Conservation (phyloP, 2,797 vertebrate genomes). For the Pygocentrus nattereri region DNA sequence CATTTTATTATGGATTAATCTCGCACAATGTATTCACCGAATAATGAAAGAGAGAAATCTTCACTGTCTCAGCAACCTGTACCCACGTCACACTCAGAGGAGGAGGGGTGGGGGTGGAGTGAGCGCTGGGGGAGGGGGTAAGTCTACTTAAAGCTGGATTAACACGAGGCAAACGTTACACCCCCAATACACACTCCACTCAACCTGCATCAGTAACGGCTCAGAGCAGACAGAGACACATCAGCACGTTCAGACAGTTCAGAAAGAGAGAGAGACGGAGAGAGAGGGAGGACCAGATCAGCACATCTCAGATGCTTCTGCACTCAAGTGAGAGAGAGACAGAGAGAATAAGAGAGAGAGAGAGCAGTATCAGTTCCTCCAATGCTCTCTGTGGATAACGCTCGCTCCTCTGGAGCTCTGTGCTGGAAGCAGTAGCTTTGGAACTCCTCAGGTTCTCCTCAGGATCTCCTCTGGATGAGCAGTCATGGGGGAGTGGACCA, state of each 20-base stretch:
- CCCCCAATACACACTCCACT: conserved; percentile 51
- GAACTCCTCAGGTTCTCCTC: conserved; percentile 36
- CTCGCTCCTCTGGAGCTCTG: conserved; percentile 39
- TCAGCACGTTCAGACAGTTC: too few species aligned
- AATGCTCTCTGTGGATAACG: conserved; percentile 52
- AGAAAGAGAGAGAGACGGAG: background rate
- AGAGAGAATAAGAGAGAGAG: background rate
- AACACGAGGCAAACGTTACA: conserved; percentile 77
- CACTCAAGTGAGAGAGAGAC: background rate
- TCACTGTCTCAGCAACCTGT: conserved; percentile 78
- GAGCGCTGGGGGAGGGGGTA: conserved; percentile 62
- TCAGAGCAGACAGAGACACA: too few species aligned
- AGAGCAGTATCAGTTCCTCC: background rate
- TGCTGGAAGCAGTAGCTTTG: conserved; percentile 40
- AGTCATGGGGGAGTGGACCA: conserved; percentile 92
- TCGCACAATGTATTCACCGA: conserved; percentile 50
- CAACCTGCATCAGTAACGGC: too few species aligned
- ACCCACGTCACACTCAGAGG: conserved; percentile 80
- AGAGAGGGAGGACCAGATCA: background rate
- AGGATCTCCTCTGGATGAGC: conserved; percentile 82
- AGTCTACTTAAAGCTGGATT: conserved; percentile 89
- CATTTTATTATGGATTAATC: conserved; percentile 62
- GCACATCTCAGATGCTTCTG: background rate
- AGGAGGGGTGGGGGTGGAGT: conserved; percentile 1
- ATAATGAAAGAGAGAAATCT: conserved; percentile 72